Base-by-base conservation (phyloP, 2,113 vertebrate species). In the Phrynosoma platyrhinos region DNA sequence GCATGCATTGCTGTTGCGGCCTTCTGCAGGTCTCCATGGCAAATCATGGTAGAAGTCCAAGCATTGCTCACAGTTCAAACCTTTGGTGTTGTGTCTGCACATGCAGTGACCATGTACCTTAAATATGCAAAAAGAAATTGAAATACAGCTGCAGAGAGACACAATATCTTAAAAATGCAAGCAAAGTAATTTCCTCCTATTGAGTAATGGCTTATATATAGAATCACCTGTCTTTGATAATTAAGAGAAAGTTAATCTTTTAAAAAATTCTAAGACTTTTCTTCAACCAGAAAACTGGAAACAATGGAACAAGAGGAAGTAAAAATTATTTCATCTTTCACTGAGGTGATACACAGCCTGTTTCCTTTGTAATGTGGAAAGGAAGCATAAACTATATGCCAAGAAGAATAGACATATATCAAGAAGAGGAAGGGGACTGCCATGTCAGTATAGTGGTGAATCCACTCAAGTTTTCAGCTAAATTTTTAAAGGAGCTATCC, bases 61-160 rank as follows among this genome's bases (percentile, higher is more conserved):
- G 94, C 99, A 99, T 90, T 94, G 95, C 66, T 99, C 99, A 94
- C 98, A 99, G 96, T 99, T 99, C 88, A 99, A 95, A 72, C 99
- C 99, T 95, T 97, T 98, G 2, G 99, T 99, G 93, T 99, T 98
- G 95, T 99, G 99, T 88, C 98, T 98, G 91, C 99, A 99, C 98
- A 99, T 98, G 94, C 99, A 99, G 93, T 98, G 98, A 5, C 99
- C 99, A 0, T 99, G 98, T 76, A 99, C 99, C 99, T 99, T 90
- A 66, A 84, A 91, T 90, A 8, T 3, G 23, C 82, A 93, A 83
- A 79, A 85, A 85, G 64, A 78, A 36, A 9, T 30, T 30, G 14
- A 0, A 27, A 25, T 2, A 53, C 0, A 21, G 1, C 3, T 32
- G 55, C 30, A 52, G 0, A 79, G 10, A 47, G 1, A 25, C 25